Evolutionary conservation across 2,888 invertebrate genomes (phyloP), one percentile per base, ranked within the genome.

Genomic region (Tenthredo amoena): DNA sequence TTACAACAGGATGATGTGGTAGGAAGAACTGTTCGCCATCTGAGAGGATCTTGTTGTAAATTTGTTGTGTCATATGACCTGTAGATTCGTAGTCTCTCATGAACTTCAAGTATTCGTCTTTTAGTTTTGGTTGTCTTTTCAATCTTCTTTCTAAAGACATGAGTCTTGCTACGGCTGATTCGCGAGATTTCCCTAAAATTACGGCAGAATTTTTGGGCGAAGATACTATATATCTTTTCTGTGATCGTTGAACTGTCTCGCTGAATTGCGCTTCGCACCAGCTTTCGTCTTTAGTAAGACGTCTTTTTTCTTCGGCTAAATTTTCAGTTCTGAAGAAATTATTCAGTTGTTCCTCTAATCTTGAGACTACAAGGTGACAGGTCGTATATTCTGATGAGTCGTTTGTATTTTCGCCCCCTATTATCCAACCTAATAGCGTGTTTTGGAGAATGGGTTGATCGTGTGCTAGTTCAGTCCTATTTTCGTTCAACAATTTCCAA

Each of bases 251-350:
- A 2, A 86, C 65, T 10, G 86, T 47, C 7, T 86, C 77, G 12
- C 6, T 1, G 58, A 87, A 87, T 34, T 86, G 86, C 37, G 55
- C 9, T 15, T 87, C 86, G 47, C 86, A 87, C 2, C 86, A 76
- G 0, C 31, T 65, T 82, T 87, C 87, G 6, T 87, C 86, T 65
- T 50, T 74, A 7, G 86, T 86, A n/a, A 47, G 21, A n/a, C 34
- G 71, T 62, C 84, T 74, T 12, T 6, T 85, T 12, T 40, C 40
- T 40, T 40, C 40, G 9, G 40, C 9, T 40, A 40, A 40, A 9
- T 40, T 40, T 40, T 40, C 40, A 40, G 9, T 40, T 40, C 4
- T 40, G 9, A 40, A 40, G 40, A 40, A 40, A 4, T 40, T 40
- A 40, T 40, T 40, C 40, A 40, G 40, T 40, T 40, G 40, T 9